phyloP scores from a whole-genome alignment of 92 coral and sea anemone species.

The Porites cylindrica region DNA sequence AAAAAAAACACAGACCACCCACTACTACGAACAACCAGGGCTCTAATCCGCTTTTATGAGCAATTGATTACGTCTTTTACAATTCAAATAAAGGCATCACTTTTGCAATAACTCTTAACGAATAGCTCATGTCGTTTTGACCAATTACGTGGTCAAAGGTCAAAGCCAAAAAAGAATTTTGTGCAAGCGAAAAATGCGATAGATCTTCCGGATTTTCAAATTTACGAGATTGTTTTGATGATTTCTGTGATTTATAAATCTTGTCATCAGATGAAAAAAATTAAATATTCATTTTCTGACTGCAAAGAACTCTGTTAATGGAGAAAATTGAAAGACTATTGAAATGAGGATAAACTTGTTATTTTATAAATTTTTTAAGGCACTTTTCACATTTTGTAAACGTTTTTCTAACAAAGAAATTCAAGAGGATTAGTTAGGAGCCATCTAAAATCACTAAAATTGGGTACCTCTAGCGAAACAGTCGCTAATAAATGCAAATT shows the following conservation, averaged over 20 bases:
- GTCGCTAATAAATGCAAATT: background rate
- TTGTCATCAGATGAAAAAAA: background rate
- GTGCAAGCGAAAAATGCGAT: background rate
- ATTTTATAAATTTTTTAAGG: background rate
- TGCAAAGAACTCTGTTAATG: background rate
- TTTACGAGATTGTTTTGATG: background rate
- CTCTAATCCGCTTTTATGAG: background rate
- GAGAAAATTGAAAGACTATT: background rate
- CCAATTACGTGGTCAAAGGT: conserved; percentile 42
- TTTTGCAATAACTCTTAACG: conserved; percentile 13
- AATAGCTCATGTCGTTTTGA: background rate
- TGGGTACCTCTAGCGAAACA: background rate
- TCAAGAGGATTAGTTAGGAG: background rate
- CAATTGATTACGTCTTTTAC: conserved; percentile 19
- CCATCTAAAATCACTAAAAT: background rate
- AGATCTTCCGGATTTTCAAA: background rate
- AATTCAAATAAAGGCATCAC: conserved; percentile 24
- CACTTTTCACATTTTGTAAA: background rate
- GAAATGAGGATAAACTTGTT: conserved; percentile 3
- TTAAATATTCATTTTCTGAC: too few species aligned
- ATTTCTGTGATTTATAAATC: background rate
- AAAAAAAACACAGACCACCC: background rate
- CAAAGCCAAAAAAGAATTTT: background rate
- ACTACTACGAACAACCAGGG: background rate
- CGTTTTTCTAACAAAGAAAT: background rate